These are phyloP conservation scores for Spongilla lacustris DNA, from an alignment of 37 sponge, comb jelly and placozoan species.

Conservation along the genomic window DNA sequence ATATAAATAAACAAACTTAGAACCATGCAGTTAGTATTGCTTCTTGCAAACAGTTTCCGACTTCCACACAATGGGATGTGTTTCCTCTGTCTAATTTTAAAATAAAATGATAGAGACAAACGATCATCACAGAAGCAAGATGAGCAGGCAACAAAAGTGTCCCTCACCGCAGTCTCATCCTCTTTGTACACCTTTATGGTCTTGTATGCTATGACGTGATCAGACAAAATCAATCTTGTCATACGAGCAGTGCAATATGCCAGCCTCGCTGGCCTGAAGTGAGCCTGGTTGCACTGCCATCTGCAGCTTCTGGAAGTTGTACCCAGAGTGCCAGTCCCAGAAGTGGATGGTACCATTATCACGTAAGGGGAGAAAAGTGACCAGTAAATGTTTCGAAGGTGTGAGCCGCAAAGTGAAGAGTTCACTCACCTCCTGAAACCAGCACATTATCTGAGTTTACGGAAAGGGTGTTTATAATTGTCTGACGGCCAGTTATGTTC, in stretches of 20 bases:
- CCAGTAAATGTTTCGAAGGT: background rate
- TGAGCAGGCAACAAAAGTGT: no score
- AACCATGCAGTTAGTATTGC: slow-evolving; percentile 63
- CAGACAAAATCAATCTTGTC: slow-evolving; percentile 92
- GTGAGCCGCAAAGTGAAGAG: no score
- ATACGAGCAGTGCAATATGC: slow-evolving; percentile 85
- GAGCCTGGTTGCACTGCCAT: slow-evolving; percentile 95
- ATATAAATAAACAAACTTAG: background rate
- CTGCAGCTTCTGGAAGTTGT: slow-evolving; percentile 96
- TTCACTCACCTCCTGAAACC: slow-evolving; percentile 96
- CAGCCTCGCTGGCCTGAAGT: slow-evolving; percentile 97
- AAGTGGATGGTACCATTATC: slow-evolving; percentile 96
- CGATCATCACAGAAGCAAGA: background rate
- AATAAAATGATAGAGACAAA: background rate
- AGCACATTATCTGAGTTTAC: slow-evolving; percentile 92
- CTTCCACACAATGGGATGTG: slow-evolving; percentile 89
- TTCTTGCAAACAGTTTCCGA: slow-evolving; percentile 83
- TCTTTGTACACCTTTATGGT: slow-evolving; percentile 98
- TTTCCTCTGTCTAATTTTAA: slow-evolving; percentile 91
- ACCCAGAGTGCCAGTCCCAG: slow-evolving; percentile 99
- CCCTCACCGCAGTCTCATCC: slow-evolving; percentile 94
- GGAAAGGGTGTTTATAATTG: slow-evolving; percentile 90
- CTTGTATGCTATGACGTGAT: slow-evolving; percentile 93
- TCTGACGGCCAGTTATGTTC: slow-evolving; percentile 95
- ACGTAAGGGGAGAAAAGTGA: slow-evolving; percentile 20